phyloP scores from a whole-genome alignment of 2,888 invertebrate genomes.

The Shargacucullia verbasci region DNA sequence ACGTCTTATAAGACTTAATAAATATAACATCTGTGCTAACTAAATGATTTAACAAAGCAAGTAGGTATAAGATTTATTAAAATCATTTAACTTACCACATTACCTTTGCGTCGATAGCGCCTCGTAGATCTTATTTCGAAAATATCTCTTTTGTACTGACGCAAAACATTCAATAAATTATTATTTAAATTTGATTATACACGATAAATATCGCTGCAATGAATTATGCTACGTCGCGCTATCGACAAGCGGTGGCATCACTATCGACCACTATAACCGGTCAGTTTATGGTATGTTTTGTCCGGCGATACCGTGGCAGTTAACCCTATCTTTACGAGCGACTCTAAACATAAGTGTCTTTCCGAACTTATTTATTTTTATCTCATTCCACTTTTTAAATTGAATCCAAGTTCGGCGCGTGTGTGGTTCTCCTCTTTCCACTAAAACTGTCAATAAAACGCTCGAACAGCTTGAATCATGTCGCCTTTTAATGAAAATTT shows the following conservation, averaged over 20 bases:
- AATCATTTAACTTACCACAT: conserved; percentile 24
- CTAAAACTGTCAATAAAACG: conserved; percentile 87
- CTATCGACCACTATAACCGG: conserved; percentile 81
- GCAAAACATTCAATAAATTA: conserved; percentile 49
- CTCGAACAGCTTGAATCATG: conserved; percentile 75
- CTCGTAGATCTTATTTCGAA: conserved; percentile 44
- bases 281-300: conserved; percentile 88
- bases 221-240: conserved; percentile 43
- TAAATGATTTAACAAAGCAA: background rate
- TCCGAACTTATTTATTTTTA: conserved; percentile 88
- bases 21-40: too few species aligned
- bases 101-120: conserved; percentile 28
- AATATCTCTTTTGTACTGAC: conserved; percentile 33
- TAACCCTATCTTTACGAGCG: conserved; percentile 88
- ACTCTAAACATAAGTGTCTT: conserved; percentile 89
- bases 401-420: conserved; percentile 86
- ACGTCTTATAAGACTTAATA: too few species aligned
- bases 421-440: conserved; percentile 82
- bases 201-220: conserved; percentile 45
- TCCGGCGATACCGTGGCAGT: conserved; percentile 86
- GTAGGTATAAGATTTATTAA: conserved; percentile 12
- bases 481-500: conserved; percentile 84
- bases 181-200: conserved; percentile 49
- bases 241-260: conserved; percentile 68
- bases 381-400: conserved; percentile 88